phyloP scores from a whole-genome alignment of 1,140 invertebrate species.

The Apolygus lucorum region DNA sequence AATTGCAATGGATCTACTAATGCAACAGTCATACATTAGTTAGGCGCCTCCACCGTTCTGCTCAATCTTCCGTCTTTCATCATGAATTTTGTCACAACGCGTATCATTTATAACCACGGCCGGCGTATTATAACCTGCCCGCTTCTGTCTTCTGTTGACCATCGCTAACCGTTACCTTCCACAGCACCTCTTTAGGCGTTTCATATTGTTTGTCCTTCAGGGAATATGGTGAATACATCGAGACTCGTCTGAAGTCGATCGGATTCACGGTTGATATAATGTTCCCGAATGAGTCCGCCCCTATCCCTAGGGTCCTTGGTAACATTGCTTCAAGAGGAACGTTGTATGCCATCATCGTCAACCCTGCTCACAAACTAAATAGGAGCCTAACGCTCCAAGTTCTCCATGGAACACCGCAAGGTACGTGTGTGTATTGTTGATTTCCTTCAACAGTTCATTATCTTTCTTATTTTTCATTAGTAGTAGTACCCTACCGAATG shows the following conservation, averaged over 20 bases:
- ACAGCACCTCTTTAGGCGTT: neutral
- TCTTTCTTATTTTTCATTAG: neutral
- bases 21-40: too few relatives aligned
- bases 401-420: conserved; percentile 80
- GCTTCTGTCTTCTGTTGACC: too few relatives aligned
- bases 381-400: conserved; percentile 84
- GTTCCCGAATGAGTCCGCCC: conserved; percentile 81
- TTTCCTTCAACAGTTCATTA: conserved; percentile 23
- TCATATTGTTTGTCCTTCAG: conserved; percentile 42
- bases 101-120: too few relatives aligned
- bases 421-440: conserved; percentile 41
- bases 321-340: conserved; percentile 77
- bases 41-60: too few relatives aligned
- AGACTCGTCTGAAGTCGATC: conserved; percentile 66
- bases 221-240: conserved; percentile 82
- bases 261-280: conserved; percentile 75
- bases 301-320: conserved; percentile 71
- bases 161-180: too few relatives aligned
- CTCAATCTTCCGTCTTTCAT: too few relatives aligned
- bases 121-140: too few relatives aligned
- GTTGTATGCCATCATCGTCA: conserved; percentile 80
- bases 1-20: too few relatives aligned
- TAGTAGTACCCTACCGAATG: too few relatives aligned
- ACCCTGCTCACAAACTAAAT: conserved; percentile 72
- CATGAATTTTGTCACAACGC: too few relatives aligned